Conservation (phyloP, 1,140 invertebrate species). For the Lasaia peninsularis region DNA sequence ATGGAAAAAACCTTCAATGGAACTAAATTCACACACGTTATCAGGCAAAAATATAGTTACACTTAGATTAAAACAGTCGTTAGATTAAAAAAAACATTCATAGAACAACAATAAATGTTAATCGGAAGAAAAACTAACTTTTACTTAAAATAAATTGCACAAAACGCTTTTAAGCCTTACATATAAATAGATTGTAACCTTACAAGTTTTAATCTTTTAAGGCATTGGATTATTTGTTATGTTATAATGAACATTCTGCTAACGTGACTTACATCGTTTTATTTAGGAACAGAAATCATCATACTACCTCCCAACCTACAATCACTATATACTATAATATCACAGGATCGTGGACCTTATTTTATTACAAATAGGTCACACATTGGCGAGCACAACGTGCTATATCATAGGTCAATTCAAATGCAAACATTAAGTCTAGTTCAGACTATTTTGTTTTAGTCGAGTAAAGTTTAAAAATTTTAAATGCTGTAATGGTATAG, state of each 20-base stretch:
- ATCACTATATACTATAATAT: conserved; percentile 34
- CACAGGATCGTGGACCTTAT: conserved; percentile 36
- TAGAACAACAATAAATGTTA: conserved; percentile 1
- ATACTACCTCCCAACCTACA: conserved; percentile 23
- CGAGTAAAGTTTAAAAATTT: background rate
- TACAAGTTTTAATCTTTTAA: conserved; percentile 6
- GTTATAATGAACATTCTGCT: background rate
- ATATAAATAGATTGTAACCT: conserved; percentile 1
- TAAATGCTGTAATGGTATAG: no score
- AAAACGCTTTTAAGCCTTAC: background rate
- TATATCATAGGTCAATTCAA: background rate
- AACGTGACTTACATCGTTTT: conserved; percentile 11
- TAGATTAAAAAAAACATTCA: background rate
- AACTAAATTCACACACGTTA: background rate
- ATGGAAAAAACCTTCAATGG: background rate
- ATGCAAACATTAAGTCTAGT: background rate
- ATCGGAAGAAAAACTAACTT: background rate
- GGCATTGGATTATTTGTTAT: conserved; percentile 6
- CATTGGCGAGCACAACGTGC: conserved; percentile 18
- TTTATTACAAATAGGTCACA: conserved; percentile 16
- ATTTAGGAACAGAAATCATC: conserved; percentile 25
- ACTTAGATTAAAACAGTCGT: conserved; percentile 1
- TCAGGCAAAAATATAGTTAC: background rate
- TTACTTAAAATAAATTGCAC: conserved; percentile 8
- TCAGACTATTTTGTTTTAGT: background rate